Evolutionary conservation across 2,888 invertebrate species (phyloP), one percentile per base, ranked within the genome.

Genomic region (Agrilus mali): DNA sequence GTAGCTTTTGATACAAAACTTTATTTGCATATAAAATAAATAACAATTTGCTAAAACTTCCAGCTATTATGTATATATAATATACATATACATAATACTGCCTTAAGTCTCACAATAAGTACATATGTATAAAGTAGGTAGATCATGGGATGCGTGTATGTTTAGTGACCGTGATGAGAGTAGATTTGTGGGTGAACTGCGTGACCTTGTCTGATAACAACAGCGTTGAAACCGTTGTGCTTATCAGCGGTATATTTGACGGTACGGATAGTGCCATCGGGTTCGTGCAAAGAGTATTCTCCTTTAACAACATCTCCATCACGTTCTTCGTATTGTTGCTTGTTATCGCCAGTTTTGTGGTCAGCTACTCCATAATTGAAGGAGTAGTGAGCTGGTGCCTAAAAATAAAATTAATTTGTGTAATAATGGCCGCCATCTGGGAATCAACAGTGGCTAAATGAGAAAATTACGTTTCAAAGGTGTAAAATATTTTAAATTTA

Each of bases 201-300:
- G 6, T 71, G 60, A n/a, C 65, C 71, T 45, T 70, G 68, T 50
- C 69, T 74, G 51, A 73, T 75, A 3, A 77, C 74, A 6, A 60
- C 56, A 38, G 62, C 63, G 45, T 62, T 61, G 55, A 63, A 75
- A 67, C 75, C 75, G 47, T 67, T 69, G 49, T 70, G 68, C 47
- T 73, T 71, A 59, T 76, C 75, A 47, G 75, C 75, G 46, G 72
- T 63, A 58, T 77, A 77, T 51, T 70, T 66, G 41, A 76, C 75
- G 53, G 66, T 73, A 53, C 76, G 66, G 46, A 73, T 56, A 35
- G 75, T 72, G 48, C 75, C 73, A 53, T 74, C 75, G 16, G 73
- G 67, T 55, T 75, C 73, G 20, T 73, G 65, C 44, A 74, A 65
- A 51, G 73, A 71, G 61, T 75, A 75, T 49, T 70, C 69, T 7